phyloP scores from a whole-genome alignment of 2,113 vertebrate species.

The Acrocephalus arundinaceus region DNA sequence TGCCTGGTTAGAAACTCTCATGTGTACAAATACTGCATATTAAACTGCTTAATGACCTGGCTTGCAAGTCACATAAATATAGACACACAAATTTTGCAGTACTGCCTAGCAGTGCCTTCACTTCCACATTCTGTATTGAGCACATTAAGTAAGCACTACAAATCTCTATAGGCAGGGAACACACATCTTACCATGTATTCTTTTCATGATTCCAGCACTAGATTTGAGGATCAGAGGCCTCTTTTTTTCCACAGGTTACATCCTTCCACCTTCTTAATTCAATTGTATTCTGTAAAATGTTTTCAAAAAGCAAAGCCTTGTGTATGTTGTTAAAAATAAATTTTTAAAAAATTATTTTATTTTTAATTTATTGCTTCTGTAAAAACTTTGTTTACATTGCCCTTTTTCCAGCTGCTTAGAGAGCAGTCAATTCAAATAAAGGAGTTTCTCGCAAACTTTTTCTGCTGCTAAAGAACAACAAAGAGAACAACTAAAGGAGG shows the following conservation, averaged over 20 bases:
- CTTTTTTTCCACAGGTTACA: neutral
- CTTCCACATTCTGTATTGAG: neutral
- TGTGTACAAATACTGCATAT: neutral
- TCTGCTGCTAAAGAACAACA: constrained; percentile 48
- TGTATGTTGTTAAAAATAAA: neutral
- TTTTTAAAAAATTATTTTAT: neutral
- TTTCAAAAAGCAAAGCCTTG: neutral
- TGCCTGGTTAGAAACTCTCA: neutral
- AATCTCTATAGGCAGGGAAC: neutral
- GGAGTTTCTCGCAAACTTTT: neutral
- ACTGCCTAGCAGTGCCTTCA: neutral
- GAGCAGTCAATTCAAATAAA: neutral
- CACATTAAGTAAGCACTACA: neutral
- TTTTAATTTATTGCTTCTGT: neutral
- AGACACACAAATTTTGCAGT: neutral
- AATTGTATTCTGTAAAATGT: neutral
- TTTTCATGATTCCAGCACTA: neutral
- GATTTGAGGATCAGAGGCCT: neutral
- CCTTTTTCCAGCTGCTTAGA: neutral
- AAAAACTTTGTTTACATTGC: neutral
- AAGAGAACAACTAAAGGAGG: neutral
- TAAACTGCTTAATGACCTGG: neutral
- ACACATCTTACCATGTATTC: neutral
- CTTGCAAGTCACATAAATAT: neutral
- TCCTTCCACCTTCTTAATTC: neutral